Evolutionary conservation across 1,140 invertebrate genomes (phyloP), one percentile per base, ranked within the genome.

Genomic region (Dinoponera quadriceps): DNA sequence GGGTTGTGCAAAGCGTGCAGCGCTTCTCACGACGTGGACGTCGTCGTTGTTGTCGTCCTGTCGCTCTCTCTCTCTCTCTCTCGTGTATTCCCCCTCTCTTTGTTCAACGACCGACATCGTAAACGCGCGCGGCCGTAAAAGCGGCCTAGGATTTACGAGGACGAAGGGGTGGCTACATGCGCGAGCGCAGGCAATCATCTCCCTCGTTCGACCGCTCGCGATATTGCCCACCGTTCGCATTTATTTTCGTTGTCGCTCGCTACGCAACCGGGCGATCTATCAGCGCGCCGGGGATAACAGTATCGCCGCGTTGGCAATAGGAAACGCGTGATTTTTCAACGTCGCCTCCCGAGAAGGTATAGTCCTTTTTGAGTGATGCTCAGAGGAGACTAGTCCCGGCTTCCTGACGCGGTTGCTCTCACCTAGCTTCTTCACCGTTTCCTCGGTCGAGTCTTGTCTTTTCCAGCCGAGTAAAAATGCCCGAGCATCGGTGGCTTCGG

Each of bases 131-230:
- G 22, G 54, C 63, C n/a, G 75, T 80, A 80, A 77, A 80, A 80
- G 29, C 75, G 65, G 54, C 65, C 75, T 80, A 71, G 65, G 22
- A 80, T 80, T 80, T 80, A 80, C 75, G 75, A 80, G 65, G 14
- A n/a, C 14, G 51, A 63, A 22, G 4, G 38, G 62, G 44, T 33
- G 11, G 4, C 38, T 11, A 9, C 38, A 44, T 44, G n/a, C 18
- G 60, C 27, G 73, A 54, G 14, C 13, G 16, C 25, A 33, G 18
- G 29, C 29, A 55, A 78, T 78, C 75, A 44, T 51, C 57, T 9
- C 20, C 48, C 49, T 2, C 13, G 38, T 44, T 44, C 38, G 38
- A 44, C 38, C 9, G 38, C 4, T 4, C 51, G 38, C 33, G 25
- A 55, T 80, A 80, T 71, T 59, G 33, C 51, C 5, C 18, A 11